phyloP scores from a whole-genome alignment of 2,113 vertebrate species.

The Pelodiscus sinensis region DNA sequence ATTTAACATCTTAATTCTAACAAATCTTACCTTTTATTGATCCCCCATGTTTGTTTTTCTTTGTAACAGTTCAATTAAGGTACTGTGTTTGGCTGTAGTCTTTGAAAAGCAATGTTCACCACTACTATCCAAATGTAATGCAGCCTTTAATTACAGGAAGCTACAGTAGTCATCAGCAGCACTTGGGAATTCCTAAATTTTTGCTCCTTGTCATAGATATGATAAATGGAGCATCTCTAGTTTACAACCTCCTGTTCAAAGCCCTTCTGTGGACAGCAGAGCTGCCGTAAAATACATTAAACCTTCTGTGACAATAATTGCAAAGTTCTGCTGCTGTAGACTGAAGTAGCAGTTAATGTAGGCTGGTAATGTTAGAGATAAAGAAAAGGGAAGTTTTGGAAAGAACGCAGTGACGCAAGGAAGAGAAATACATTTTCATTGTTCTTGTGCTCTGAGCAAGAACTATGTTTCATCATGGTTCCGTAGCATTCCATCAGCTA shows the following conservation, averaged over 20 bases:
- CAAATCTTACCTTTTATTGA: constrained; percentile 44
- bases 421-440: constrained; percentile 4
- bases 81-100: neutral
- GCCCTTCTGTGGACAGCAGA: constrained; percentile 18
- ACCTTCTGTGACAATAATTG: neutral
- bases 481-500: constrained; percentile 18
- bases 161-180: neutral
- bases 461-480: neutral
- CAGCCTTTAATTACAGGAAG: constrained; percentile 67
- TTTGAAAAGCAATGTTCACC: constrained; percentile 21
- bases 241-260: constrained; percentile 34
- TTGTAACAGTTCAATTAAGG: constrained; percentile 48
- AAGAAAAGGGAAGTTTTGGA: constrained; percentile 1
- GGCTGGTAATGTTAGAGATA: neutral
- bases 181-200: constrained; percentile 47
- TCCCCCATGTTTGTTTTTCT: constrained; percentile 25
- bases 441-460: constrained; percentile 15
- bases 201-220: constrained; percentile 49
- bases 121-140: constrained; percentile 1
- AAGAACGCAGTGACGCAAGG: constrained; percentile 33
- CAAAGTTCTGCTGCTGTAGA: constrained; percentile 48
- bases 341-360: constrained; percentile 53
- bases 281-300: constrained; percentile 47
- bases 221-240: constrained; percentile 52
- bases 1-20: constrained; percentile 53